phyloP scores from a whole-genome alignment of 2,797 vertebrate species.

The Xerus rutilus region DNA sequence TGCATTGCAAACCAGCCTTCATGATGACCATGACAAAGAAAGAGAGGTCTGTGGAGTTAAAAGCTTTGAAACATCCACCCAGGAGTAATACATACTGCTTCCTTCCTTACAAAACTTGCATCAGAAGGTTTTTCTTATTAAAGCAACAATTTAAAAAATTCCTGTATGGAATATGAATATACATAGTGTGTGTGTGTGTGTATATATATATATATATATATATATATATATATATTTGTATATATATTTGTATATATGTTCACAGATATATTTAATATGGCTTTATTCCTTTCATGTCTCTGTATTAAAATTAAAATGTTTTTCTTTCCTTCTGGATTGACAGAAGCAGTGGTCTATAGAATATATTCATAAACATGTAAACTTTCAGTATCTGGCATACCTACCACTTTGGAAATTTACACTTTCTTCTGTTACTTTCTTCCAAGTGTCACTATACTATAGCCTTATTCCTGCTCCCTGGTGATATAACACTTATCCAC shows the following conservation, averaged over 20 bases:
- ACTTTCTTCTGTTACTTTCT: constrained; percentile 1
- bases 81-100: background rate
- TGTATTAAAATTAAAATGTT: background rate
- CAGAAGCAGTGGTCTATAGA: background rate
- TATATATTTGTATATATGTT: too few relatives aligned
- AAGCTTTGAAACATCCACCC: background rate
- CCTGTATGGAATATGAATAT: background rate
- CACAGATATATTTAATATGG: background rate
- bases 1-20: background rate
- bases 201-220: too few relatives aligned
- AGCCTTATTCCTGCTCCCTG: background rate
- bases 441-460: background rate
- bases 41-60: background rate
- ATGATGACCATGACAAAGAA: background rate
- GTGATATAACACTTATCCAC: background rate
- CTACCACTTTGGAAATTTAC: background rate
- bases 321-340: background rate
- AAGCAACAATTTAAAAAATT: background rate
- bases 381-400: background rate
- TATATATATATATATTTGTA: background rate
- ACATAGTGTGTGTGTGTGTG: too few relatives aligned
- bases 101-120: background rate
- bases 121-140: background rate
- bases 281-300: background rate
- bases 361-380: background rate